Conservation (phyloP, 2,888 invertebrate species). For the Himalopsyche kuldschensis region DNA sequence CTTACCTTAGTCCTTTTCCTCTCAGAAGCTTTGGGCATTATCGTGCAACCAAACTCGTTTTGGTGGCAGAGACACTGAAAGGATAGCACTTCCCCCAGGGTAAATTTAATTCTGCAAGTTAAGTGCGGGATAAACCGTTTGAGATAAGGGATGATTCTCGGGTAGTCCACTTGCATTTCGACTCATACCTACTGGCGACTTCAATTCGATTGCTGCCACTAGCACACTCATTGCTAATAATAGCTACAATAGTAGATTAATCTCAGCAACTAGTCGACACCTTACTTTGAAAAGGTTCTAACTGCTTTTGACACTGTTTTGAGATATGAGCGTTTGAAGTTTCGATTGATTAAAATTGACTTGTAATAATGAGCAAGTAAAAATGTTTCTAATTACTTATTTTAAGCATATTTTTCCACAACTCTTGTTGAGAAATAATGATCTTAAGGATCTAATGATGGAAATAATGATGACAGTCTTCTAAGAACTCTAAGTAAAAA, state of each 20-base stretch:
- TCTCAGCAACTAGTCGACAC: neutral
- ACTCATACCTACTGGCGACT: neutral
- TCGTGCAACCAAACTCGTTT: neutral
- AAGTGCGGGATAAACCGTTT: constrained; percentile 1
- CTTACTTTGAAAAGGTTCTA: no score
- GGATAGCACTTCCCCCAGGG: neutral
- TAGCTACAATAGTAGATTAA: neutral
- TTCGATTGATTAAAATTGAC: no score
- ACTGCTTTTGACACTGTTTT: no score
- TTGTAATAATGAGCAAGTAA: no score
- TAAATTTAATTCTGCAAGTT: constrained; percentile 1
- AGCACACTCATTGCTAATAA: neutral
- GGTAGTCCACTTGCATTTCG: neutral
- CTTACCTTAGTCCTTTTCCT: neutral
- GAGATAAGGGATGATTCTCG: neutral
- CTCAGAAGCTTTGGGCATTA: neutral
- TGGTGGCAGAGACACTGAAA: neutral
- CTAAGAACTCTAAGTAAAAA: no score
- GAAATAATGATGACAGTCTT: no score
- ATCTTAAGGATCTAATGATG: no score
- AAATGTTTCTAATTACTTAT: no score
- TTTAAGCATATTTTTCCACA: no score
- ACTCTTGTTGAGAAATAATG: no score
- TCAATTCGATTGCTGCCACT: neutral
- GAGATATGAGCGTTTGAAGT: no score